Conservation (phyloP, 2,797 vertebrate genomes). For the Glossophaga mutica region DNA sequence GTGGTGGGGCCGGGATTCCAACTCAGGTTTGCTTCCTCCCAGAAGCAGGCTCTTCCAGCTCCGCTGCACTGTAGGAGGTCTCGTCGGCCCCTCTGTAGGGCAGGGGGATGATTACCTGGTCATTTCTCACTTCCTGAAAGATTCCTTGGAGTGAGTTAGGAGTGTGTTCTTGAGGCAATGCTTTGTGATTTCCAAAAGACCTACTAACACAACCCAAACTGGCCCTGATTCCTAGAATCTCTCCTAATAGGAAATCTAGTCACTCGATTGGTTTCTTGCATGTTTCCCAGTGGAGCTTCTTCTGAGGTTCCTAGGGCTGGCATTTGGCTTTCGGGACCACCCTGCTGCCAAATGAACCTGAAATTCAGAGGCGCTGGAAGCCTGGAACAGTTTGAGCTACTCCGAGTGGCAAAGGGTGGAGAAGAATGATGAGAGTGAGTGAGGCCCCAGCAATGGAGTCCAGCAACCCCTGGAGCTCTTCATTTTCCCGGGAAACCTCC, state of each 20-base stretch:
- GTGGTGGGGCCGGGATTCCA: background rate
- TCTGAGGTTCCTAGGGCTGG: background rate
- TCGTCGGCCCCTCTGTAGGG: background rate
- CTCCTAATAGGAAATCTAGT: background rate
- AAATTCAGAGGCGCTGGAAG: background rate
- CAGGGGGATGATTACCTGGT: background rate
- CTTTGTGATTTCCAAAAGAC: background rate
- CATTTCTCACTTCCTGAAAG: background rate
- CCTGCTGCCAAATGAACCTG: background rate
- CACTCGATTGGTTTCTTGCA: constrained; percentile 5
- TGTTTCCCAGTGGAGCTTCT: background rate
- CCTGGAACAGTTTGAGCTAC: background rate
- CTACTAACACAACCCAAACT: background rate
- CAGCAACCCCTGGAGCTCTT: background rate
- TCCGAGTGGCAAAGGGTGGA: background rate
- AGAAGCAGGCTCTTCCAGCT: background rate
- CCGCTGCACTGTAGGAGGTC: background rate
- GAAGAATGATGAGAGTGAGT: background rate
- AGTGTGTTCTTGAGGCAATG: background rate
- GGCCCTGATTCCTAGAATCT: background rate
- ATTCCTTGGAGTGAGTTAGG: background rate
- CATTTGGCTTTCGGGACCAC: background rate
- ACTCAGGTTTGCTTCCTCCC: background rate
- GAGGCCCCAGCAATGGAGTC: background rate
- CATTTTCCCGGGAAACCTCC: background rate